These are phyloP conservation scores for Diaperis boleti DNA, from an alignment of 2,888 invertebrate species.

Conservation along the genomic window DNA sequence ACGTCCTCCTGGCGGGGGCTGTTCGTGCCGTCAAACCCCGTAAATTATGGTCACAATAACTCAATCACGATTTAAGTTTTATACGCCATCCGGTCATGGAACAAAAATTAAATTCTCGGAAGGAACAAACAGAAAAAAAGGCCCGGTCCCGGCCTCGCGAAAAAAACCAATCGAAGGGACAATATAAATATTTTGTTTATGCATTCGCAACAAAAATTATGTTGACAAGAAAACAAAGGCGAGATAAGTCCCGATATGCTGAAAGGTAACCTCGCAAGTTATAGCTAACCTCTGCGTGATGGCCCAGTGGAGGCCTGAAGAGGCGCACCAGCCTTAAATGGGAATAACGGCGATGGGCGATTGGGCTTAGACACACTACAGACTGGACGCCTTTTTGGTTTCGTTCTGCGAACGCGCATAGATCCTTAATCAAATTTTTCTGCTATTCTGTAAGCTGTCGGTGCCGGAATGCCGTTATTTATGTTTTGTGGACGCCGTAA, in stretches of 20 bases:
- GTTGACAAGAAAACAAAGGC: constrained; percentile 68
- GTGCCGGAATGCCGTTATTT: constrained; percentile 61
- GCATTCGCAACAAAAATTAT: constrained; percentile 68
- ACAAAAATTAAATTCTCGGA: constrained; percentile 65
- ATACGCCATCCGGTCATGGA: constrained; percentile 55
- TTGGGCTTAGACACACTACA: constrained; percentile 65
- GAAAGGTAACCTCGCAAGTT: constrained; percentile 66
- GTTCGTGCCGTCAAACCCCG: constrained; percentile 46
- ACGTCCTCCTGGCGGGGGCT: constrained; percentile 18
- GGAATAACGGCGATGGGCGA: constrained; percentile 51
- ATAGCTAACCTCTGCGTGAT: constrained; percentile 65
- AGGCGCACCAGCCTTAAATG: constrained; percentile 2
- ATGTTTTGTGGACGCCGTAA: constrained; percentile 60
- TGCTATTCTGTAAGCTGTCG: constrained; percentile 65
- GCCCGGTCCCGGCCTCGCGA: constrained; percentile 55
- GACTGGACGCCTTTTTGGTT: constrained; percentile 64
- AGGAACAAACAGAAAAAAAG: constrained; percentile 55
- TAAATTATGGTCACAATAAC: constrained; percentile 64
- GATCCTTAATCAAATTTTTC: constrained; percentile 67
- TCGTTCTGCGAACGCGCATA: constrained; percentile 63
- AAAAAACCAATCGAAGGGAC: constrained; percentile 66
- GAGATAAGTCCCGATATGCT: constrained; percentile 67
- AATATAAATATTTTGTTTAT: constrained; percentile 69
- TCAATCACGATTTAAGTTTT: constrained; percentile 66
- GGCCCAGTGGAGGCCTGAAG: constrained; percentile 50